These are phyloP conservation scores for Gymnorhina tibicen DNA, from an alignment of 2,113 vertebrate genomes.

Conservation along the genomic window DNA sequence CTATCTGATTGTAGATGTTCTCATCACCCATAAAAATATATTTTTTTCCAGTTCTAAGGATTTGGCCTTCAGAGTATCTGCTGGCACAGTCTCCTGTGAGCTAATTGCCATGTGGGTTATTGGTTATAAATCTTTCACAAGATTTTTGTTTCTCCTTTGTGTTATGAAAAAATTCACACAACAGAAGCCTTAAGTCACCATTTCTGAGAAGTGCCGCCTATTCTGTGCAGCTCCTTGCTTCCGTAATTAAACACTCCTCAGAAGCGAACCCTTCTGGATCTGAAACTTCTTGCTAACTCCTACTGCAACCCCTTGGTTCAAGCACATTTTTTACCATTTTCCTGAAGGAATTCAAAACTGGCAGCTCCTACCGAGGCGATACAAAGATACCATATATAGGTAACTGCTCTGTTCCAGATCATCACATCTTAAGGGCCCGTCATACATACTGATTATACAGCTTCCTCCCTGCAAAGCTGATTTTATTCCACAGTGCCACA, in stretches of 20 bases:
- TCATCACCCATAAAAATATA: not conserved
- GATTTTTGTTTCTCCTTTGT: not conserved
- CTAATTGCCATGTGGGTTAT: not conserved
- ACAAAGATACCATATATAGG: constrained; percentile 24
- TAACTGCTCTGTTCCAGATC: constrained; percentile 7
- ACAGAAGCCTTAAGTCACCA: not conserved
- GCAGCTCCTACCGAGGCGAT: not conserved
- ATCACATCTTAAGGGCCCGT: not conserved
- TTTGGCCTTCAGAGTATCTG: not conserved
- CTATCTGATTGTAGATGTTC: not conserved
- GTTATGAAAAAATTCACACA: not conserved
- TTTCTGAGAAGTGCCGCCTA: not conserved
- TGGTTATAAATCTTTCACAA: not conserved
- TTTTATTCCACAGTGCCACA: not conserved
- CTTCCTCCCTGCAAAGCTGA: not conserved
- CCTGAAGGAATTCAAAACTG: constrained; percentile 1
- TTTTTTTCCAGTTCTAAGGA: not conserved
- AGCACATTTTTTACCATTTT: not conserved
- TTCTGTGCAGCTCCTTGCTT: not conserved
- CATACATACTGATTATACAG: not conserved
- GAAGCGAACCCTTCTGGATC: not conserved
- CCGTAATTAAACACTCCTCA: not conserved
- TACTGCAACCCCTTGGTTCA: not conserved
- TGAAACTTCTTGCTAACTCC: not conserved
- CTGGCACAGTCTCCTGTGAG: not conserved